Base-by-base conservation (phyloP, 2,113 vertebrate genomes). In the Marcusenius ussheri region DNA sequence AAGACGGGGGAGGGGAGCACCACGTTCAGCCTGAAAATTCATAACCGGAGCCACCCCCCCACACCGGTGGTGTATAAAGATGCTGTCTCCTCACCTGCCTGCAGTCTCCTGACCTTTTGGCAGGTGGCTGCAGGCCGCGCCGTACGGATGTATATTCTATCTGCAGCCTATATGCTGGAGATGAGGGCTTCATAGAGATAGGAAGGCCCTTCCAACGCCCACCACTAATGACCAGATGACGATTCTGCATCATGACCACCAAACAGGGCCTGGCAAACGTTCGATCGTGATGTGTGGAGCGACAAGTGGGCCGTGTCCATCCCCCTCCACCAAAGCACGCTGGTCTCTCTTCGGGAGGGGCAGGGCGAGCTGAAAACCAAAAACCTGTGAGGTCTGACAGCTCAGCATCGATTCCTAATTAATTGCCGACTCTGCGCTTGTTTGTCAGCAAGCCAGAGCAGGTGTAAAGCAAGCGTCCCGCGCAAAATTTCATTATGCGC, bases 31-130 rank as follows among this genome's bases (percentile, higher is more conserved):
- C 62, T 70, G 62, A 27, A 70, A 11, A 70, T 70, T 31, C 13
- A 31, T 70, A 70, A 70, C 10, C 10, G n/a, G n/a, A 31, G 74
- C 74, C 6, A 4, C 15, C 11, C 70, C 15, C 5, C 15, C 11
- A 35, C 15, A 35, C 15, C 62, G 0, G 15, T 2, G 74, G 74
- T 5, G 31, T 94, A 92, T 94, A 94, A 95, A 94, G 93, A 95
- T 95, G 35, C 35, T 5, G 31, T 92, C 93, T 94, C 92, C 92
- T 94, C 84, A 90, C 92, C 92, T 94, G 92, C 93, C 83, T 35
- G 89, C 92, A 93, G 93, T 93, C 95, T 93, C 92, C 94, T 95
- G 95, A 95, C 95, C 95, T 91, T 89, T 90, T 90, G 94, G 95
- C 92, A 94, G 95, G 93, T 94, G 94, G 93, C 94, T 9, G 35